Conservation (phyloP, 2,797 vertebrate genomes). For the Xiphophorus birchmanni region DNA sequence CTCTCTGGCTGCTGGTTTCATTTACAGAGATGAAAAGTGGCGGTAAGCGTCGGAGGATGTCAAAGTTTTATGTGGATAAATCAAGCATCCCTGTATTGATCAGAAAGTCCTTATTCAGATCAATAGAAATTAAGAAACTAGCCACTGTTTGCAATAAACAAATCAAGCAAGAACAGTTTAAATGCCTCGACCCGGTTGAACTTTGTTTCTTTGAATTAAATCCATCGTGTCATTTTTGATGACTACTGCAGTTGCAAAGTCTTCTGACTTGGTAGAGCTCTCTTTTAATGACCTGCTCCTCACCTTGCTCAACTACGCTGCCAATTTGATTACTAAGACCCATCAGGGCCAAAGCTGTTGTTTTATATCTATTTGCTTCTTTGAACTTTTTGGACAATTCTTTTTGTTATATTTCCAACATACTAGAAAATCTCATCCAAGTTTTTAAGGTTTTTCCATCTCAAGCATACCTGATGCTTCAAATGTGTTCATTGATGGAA, state of each 20-base stretch:
- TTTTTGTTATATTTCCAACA: not conserved
- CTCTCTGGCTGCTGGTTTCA: slow-evolving; percentile 38
- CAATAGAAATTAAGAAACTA: slow-evolving; percentile 26
- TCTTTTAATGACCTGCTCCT: not conserved
- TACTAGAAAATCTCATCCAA: not conserved
- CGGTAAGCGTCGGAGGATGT: slow-evolving; percentile 22
- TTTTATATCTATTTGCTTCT: not conserved
- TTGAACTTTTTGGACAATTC: not conserved
- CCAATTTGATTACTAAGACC: not conserved
- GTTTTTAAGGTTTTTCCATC: not conserved
- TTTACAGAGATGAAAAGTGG: slow-evolving; percentile 50
- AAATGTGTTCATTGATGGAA: not conserved
- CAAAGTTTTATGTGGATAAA: not conserved
- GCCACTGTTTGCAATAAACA: not conserved
- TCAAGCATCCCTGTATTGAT: not conserved
- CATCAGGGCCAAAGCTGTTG: not conserved
- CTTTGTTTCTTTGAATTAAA: not conserved
- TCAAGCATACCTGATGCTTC: not conserved
- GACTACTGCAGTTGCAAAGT: not conserved
- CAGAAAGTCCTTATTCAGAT: slow-evolving; percentile 21
- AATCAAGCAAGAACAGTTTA: not conserved
- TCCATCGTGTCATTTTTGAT: not conserved
- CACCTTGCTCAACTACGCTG: not conserved
- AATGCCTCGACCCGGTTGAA: not conserved
- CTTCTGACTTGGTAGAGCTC: not conserved